phyloP scores from a whole-genome alignment of 2,888 invertebrate genomes.

The Plutella xylostella region DNA sequence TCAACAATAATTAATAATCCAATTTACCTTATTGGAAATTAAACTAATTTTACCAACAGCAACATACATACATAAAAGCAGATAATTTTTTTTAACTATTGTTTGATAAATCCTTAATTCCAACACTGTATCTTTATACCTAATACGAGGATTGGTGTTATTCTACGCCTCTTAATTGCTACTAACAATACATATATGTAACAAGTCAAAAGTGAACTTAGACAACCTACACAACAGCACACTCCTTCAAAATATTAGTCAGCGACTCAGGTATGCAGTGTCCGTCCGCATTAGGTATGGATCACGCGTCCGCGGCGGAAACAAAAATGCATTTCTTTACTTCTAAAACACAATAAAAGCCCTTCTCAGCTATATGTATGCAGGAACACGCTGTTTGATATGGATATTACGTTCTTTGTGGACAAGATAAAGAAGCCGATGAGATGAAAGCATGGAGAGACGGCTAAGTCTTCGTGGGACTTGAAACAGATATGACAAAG shows the following conservation, averaged over 20 bases:
- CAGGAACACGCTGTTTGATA: constrained; percentile 66
- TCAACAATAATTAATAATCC: too few species aligned
- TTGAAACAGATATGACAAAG: constrained; percentile 32
- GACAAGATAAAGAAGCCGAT: constrained; percentile 53
- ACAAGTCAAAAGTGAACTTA: too few species aligned
- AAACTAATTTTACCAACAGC: too few species aligned
- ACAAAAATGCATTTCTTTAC: constrained; percentile 61
- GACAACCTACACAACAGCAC: background rate
- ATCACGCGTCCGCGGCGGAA: constrained; percentile 42
- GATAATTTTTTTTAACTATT: too few species aligned
- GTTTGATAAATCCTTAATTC: too few species aligned
- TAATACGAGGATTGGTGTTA: too few species aligned
- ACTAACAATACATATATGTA: too few species aligned
- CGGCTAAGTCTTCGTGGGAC: constrained; percentile 62
- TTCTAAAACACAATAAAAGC: constrained; percentile 53
- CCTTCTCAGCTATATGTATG: constrained; percentile 53
- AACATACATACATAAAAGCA: too few species aligned
- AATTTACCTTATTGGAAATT: too few species aligned
- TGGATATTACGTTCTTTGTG: constrained; percentile 68
- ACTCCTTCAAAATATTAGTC: constrained; percentile 17
- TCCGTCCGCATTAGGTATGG: constrained; percentile 49
- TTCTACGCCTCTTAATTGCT: too few species aligned
- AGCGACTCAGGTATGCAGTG: constrained; percentile 37
- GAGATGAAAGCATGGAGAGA: too few species aligned
- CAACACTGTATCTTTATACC: too few species aligned